These are phyloP conservation scores for Sinhomidia bicolor DNA, from an alignment of 2,888 invertebrate species.

Conservation along the genomic window DNA sequence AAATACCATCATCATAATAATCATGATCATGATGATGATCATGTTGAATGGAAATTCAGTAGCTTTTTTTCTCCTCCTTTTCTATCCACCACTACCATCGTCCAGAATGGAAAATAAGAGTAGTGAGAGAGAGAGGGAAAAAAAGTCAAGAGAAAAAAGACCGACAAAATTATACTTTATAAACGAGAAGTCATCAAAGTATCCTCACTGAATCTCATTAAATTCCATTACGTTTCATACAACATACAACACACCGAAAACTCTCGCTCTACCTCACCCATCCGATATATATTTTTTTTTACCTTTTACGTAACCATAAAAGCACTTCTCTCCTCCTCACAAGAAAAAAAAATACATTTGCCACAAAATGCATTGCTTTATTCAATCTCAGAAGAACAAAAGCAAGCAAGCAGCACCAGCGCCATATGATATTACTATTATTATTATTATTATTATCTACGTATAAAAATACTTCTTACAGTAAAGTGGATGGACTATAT, in stretches of 20 bases:
- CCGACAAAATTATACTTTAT: constrained; percentile 77
- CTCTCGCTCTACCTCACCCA: background rate
- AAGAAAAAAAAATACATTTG: constrained; percentile 8
- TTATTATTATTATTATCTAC: too few species aligned
- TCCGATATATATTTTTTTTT: constrained; percentile 33
- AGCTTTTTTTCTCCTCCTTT: background rate
- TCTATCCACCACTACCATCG: background rate
- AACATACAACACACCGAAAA: background rate
- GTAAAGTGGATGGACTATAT: background rate
- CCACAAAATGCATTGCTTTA: constrained; percentile 45
- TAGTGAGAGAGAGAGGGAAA: too few species aligned
- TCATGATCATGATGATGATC: constrained; percentile 35
- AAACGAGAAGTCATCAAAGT: constrained; percentile 76
- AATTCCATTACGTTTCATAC: constrained; percentile 50
- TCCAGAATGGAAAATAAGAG: constrained; percentile 18
- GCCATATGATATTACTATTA: constrained; percentile 6
- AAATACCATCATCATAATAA: constrained; percentile 52
- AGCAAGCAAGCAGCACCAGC: background rate
- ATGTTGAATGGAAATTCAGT: constrained; percentile 59
- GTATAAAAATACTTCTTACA: too few species aligned
- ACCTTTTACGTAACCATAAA: constrained; percentile 49
- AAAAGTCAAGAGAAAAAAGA: constrained; percentile 60
- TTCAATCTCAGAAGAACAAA: constrained; percentile 43
- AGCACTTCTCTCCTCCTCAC: constrained; percentile 11
- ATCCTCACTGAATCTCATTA: constrained; percentile 77